Evolutionary conservation across 2,113 vertebrate species (phyloP).

Genomic region (Cynopterus brachyotis): DNA sequence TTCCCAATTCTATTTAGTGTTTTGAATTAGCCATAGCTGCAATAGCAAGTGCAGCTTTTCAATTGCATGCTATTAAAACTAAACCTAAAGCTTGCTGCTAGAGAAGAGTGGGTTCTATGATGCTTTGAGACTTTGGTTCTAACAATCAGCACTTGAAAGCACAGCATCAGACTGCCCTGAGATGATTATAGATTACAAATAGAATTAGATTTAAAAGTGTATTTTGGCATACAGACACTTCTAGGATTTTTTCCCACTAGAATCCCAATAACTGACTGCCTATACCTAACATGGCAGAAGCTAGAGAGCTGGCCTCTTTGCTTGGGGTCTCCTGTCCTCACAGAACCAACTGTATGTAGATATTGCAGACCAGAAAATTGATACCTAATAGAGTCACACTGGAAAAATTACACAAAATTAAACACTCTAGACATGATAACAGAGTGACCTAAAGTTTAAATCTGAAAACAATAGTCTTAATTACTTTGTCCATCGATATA

Average conservation of each 20-base stretch:
- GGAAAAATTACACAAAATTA: not conserved
- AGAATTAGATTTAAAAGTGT: conserved; percentile 51
- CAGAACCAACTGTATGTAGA: not conserved
- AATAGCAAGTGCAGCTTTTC: not conserved
- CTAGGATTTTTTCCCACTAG: not conserved
- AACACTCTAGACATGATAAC: not conserved
- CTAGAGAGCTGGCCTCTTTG: not conserved
- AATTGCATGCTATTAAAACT: not conserved
- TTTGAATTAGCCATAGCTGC: conserved; percentile 25
- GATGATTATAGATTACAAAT: conserved; percentile 42
- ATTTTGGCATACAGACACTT: conserved; percentile 49
- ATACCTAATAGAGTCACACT: not conserved
- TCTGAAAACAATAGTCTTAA: not conserved
- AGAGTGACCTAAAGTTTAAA: not conserved
- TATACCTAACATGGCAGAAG: not conserved
- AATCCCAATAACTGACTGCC: not conserved
- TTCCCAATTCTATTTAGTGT: not conserved
- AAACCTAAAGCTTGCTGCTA: not conserved
- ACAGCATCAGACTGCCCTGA: conserved; percentile 31
- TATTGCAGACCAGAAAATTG: not conserved
- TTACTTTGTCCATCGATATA: not conserved
- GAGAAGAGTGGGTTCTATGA: not conserved
- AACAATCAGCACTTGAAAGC: conserved; percentile 47
- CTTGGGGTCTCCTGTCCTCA: not conserved
- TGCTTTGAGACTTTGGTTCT: conserved; percentile 29